Base-by-base conservation (phyloP, 2,797 vertebrate species). In the Gymnodraco acuticeps region DNA sequence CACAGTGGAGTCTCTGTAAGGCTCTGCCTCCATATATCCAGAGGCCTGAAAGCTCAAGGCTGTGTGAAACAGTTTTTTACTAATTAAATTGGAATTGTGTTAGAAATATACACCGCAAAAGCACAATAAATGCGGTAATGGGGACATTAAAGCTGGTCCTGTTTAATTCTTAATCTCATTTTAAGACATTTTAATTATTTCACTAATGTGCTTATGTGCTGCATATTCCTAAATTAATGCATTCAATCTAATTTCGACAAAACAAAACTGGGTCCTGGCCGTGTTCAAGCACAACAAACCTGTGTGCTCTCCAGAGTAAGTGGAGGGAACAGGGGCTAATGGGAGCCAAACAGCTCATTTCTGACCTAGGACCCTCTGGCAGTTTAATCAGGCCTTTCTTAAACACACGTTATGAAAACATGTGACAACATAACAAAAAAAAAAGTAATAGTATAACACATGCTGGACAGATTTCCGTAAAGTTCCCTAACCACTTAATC, bases 161-260 rank as follows among this genome's bases (percentile, higher is more conserved):
- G 50, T 33, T 77, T 54, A 20, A 58, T 54, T 75, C 27, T 71
- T 41, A 52, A 64, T 64, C 11, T 41, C 9, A 64, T 42, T 70
- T 64, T 48, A 43, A 62, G 12, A 51, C 33, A n/a, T 48, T 38
- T 38, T 31, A 0, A 8, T 47, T 59, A 43, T 47, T 63, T 62
- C 13, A 58, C 47, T n/a, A 31, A 19, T 48, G 27, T 47, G 16
- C 41, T 53, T 27, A 10, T 31, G 43, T 69, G 45, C 4, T 48
- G 31, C 50, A 15, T 48, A 54, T 61, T 38, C 16, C 27, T n/a
- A 41, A 47, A 75, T 68, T 1, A 54, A 58, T 70, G 13, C 45
- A 41, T 59, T 47, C 19, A 60, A 71, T 64, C 19, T 59, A 62
- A 75, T 71, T 7, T 46, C 7, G 16, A 11, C 20, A 53, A 41